These are phyloP conservation scores for Mirounga angustirostris DNA, from an alignment of 2,113 vertebrate species.

Conservation along the genomic window DNA sequence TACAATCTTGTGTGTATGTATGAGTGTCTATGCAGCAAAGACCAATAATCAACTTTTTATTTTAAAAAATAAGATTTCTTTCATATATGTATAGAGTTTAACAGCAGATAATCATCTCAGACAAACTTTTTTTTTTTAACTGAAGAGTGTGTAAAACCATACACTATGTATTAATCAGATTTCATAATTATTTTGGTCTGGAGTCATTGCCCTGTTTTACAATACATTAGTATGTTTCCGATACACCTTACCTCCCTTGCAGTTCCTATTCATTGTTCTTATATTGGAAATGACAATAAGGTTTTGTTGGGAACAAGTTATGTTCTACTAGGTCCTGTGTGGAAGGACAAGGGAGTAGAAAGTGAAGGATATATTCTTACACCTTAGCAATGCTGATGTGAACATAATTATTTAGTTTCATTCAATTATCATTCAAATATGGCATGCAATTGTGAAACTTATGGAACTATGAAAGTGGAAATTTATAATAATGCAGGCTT, in stretches of 20 bases:
- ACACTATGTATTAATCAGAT: neutral
- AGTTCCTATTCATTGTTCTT: neutral
- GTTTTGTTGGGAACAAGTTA: neutral
- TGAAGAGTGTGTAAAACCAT: neutral
- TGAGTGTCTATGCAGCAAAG: neutral
- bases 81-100: neutral
- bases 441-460: slow-evolving; percentile 90
- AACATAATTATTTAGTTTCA: slow-evolving; percentile 84
- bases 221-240: neutral
- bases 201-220: neutral
- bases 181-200: slow-evolving; percentile 7
- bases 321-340: neutral
- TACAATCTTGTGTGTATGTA: neutral
- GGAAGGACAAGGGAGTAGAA: neutral
- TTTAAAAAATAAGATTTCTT: neutral
- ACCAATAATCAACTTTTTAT: neutral
- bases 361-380: slow-evolving; percentile 65
- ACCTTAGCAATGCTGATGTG: slow-evolving; percentile 69
- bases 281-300: slow-evolving; percentile 44
- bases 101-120: neutral
- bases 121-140: neutral
- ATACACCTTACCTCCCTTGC: neutral
- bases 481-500: slow-evolving; percentile 90
- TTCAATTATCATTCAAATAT: slow-evolving; percentile 91
- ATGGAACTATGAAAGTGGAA: slow-evolving; percentile 90